Conservation (phyloP, 1,140 invertebrate genomes). For the Liolophura sinensis region DNA sequence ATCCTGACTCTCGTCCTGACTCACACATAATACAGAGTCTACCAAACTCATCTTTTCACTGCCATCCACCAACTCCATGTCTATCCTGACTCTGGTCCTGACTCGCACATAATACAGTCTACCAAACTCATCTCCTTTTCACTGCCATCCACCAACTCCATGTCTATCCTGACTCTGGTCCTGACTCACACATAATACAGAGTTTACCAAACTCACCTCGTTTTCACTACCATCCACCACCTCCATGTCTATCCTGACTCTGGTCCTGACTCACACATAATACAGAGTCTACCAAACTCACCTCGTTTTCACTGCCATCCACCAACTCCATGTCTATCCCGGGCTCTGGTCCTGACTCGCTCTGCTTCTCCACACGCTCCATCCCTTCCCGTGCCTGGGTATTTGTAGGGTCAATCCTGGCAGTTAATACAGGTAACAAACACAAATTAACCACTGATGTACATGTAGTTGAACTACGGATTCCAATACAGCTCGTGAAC, state of each 20-base stretch:
- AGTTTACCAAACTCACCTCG: background rate
- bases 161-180: background rate
- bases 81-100: conserved; percentile 63
- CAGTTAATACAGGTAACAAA: no score
- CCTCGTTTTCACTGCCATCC: conserved; percentile 54
- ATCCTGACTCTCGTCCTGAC: no score
- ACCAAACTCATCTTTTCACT: conserved; percentile 39
- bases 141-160: background rate
- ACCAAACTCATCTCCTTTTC: conserved; percentile 60
- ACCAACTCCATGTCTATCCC: conserved; percentile 65
- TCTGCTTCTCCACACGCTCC: conserved; percentile 68
- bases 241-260: no score
- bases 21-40: background rate
- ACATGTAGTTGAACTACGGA: no score
- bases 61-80: conserved; percentile 62
- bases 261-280: background rate
- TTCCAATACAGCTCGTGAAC: no score
- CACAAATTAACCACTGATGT: no score
- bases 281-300: conserved; percentile 13
- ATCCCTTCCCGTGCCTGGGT: conserved; percentile 71
- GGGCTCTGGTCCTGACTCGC: conserved; percentile 63
- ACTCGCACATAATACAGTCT: conserved; percentile 65
- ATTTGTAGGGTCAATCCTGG: conserved; percentile 72
- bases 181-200: background rate
- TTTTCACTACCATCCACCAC: background rate